These are phyloP conservation scores for Tipula lateralis DNA, from an alignment of 2,888 invertebrate species.

Conservation along the genomic window DNA sequence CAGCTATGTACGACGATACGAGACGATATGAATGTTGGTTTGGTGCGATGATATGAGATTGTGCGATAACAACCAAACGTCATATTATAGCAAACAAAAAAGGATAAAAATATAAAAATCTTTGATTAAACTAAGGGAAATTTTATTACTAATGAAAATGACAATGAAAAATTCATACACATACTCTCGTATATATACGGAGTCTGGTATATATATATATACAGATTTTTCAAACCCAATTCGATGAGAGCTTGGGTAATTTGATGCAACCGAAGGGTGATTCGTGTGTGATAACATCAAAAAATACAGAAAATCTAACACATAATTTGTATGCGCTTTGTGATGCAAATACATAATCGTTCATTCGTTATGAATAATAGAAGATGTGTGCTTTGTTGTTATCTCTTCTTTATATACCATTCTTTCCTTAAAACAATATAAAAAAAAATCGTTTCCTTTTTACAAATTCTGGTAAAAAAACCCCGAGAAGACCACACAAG, in stretches of 20 bases:
- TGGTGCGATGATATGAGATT: constrained; percentile 11
- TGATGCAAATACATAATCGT: not conserved
- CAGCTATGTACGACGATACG: not conserved
- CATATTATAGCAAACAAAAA: not conserved
- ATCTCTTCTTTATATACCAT: not conserved
- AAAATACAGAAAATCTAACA: not conserved
- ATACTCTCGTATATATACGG: not conserved
- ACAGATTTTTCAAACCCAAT: not conserved
- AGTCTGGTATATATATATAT: not conserved
- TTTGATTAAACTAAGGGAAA: constrained; percentile 24
- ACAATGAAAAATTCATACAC: constrained; percentile 9
- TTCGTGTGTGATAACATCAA: not conserved
- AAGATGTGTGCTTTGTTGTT: not conserved
- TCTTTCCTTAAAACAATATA: not conserved
- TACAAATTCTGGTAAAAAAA: not conserved
- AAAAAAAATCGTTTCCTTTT: not conserved
- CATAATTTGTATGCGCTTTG: not conserved
- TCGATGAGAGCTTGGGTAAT: not conserved
- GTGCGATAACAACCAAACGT: not conserved
- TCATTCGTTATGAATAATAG: not conserved
- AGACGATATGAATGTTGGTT: not conserved
- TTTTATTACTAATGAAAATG: constrained; percentile 19
- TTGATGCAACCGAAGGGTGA: not conserved
- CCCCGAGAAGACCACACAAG: not conserved
- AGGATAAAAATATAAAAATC: constrained; percentile 8